Evolutionary conservation across 2,797 vertebrate species (phyloP), one percentile per base, ranked within the genome.

Genomic region (Chaetodon trifasciatus): DNA sequence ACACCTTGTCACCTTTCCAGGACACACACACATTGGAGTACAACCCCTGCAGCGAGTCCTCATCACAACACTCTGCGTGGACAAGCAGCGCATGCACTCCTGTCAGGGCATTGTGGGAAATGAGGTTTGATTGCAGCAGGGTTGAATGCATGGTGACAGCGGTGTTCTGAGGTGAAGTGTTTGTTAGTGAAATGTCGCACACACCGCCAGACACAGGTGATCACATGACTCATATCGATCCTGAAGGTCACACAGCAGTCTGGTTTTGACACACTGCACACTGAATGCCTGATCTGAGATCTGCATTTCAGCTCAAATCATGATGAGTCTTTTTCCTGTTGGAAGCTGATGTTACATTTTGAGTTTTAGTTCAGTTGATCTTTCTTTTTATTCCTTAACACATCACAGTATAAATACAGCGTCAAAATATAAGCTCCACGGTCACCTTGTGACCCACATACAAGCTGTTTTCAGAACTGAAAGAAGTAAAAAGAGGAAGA

Each of bases 1-100:
- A 64, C 85, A 80, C 61, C 61, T 76, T 76, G 71, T 84, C 75
- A 78, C 81, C 79, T 64, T 56, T 49, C 4, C 24, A 16, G 71
- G 64, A 72, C 71, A 44, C 56, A 52, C 7, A 40, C 78, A 72
- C 66, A 17, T 24, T 8, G 24, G 32, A 40, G 50, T 49, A 16
- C 65, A 74, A 69, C 65, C 16, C 39, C 64, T 39, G 57, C 52
- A 69, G 57, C 4, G 12, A 61, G 55, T 32, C 53, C 42, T 58
- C 61, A n/a, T 21, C 4, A 1, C 6, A 19, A 37, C 67, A 16
- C n/a, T 28, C 12, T 39, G 21, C 21, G 3, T 0, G 13, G 63
- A 68, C 47, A 50, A 17, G 39, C 9, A 44, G 28, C 9, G 56
- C 56, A 10, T 6, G 2, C 5, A 6, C 28, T 55, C 23, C 8